Conservation (phyloP, 1,140 invertebrate species). For the Cydia strobilella region DNA sequence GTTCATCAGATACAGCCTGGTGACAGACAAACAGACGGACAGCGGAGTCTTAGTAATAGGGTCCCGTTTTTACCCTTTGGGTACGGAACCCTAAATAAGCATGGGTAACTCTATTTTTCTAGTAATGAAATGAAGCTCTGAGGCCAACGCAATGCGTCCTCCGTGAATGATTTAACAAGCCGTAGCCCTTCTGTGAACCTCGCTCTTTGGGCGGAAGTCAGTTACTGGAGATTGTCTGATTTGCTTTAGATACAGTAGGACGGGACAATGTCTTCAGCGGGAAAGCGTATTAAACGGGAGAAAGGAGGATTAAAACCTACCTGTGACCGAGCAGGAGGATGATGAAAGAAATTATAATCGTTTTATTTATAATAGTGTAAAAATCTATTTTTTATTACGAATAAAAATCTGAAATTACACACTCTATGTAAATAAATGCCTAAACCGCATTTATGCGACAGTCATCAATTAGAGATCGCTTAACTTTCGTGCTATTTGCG, state of each 20-base stretch:
- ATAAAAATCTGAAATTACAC: no score
- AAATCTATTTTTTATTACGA: no score
- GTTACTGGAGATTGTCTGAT: neutral
- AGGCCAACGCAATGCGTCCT: conserved; percentile 2
- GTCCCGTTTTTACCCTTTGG: no score
- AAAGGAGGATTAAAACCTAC: no score
- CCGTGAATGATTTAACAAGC: conserved; percentile 25
- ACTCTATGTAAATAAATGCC: neutral
- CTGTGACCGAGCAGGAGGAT: no score
- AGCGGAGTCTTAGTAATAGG: no score
- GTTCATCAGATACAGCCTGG: no score
- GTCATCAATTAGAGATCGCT: neutral
- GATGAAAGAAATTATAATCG: neutral
- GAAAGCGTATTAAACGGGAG: neutral
- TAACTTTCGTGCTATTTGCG: conserved; percentile 1
- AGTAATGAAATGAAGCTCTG: neutral
- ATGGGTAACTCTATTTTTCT: neutral
- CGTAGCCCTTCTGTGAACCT: conserved; percentile 25
- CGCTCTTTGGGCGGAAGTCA: conserved; percentile 22
- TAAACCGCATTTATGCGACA: neutral
- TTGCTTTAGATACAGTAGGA: neutral
- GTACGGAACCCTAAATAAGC: no score
- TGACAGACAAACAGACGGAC: no score
- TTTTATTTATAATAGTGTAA: neutral
- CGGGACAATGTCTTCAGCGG: neutral